These are phyloP conservation scores for Copidosoma floridanum DNA, from an alignment of 1,140 invertebrate genomes.

Conservation along the genomic window DNA sequence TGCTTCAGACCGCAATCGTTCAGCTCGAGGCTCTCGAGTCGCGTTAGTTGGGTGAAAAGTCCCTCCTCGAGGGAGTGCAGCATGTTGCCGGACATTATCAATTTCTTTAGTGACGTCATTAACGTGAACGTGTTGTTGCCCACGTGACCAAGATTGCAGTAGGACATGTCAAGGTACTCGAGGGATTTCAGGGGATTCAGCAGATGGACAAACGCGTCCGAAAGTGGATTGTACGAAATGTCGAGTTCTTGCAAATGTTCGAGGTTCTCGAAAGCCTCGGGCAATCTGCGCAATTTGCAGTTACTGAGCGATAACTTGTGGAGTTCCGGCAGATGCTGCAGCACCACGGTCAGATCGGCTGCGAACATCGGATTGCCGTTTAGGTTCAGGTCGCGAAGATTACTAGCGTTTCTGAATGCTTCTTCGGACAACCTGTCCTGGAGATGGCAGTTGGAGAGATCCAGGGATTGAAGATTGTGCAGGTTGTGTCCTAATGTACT, in stretches of 20 bases:
- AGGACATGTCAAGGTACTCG: slow-evolving; percentile 72
- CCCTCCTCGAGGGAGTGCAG: slow-evolving; percentile 67
- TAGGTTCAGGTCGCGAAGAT: slow-evolving; percentile 64
- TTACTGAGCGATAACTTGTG: slow-evolving; percentile 68
- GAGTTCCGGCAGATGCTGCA: slow-evolving; percentile 64
- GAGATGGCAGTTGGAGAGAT: slow-evolving; percentile 70
- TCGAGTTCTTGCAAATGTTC: slow-evolving; percentile 66
- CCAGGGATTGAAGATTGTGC: slow-evolving; percentile 65
- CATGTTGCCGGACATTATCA: slow-evolving; percentile 69
- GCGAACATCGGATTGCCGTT: slow-evolving; percentile 69
- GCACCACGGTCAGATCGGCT: slow-evolving; percentile 64
- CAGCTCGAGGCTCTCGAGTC: slow-evolving; percentile 66
- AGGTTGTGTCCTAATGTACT: slow-evolving; percentile 66
- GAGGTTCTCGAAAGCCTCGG: slow-evolving; percentile 67
- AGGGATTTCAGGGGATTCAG: slow-evolving; percentile 66
- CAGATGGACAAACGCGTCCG: slow-evolving; percentile 66
- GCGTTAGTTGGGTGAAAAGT: slow-evolving; percentile 67
- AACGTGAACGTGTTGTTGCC: slow-evolving; percentile 67
- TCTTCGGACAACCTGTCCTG: slow-evolving; percentile 66
- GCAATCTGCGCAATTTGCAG: slow-evolving; percentile 63
- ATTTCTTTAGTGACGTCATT: slow-evolving; percentile 66
- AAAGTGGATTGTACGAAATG: slow-evolving; percentile 68
- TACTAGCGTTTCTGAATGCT: slow-evolving; percentile 68
- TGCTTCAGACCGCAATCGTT: slow-evolving; percentile 67
- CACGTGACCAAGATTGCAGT: slow-evolving; percentile 67